Base-by-base conservation (phyloP, 2,113 vertebrate genomes). In the Colistium nudipinnis region DNA sequence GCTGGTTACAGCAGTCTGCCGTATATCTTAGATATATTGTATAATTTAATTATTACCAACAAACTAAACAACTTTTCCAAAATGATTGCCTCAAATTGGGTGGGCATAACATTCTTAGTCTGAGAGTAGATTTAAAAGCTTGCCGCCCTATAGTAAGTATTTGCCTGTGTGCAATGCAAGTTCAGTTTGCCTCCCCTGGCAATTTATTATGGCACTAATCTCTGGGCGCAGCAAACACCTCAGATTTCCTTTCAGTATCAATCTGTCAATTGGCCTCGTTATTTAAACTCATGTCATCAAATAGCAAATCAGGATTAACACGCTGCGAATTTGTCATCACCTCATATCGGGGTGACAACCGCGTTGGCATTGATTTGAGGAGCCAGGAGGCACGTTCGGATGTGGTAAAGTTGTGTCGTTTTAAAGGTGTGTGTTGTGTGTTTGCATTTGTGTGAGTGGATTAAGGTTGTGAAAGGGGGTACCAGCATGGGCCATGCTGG, bases 261-360 rank as follows among this genome's bases (percentile, higher is more conserved):
- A 41, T 66, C 49, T 65, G 70, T 80, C 75, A 85, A 54, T 69
- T 76, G 35, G 8, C 11, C 49, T 81, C 59, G 56, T 88, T 83
- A 80, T 88, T 87, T 48, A 80, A 76, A 88, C 69, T n/a, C 4
- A 71, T 86, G 59, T 75, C 41, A 56, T 76, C 72, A 69, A 72
- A 74, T 74, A 84, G 70, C 59, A 77, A 76, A 88, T 85, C 30
- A 69, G 80, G 62, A 90, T 85, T 80, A 87, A 78, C 43, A 71
- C 31, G 41, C 56, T 48, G 57, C 41, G 67, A 60, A 85, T 83
- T 62, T 72, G 49, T 80, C 74, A 78, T 76, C 54, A 27, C 62
- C 70, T 75, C 39, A 62, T 45, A 61, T 71, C 68, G 76, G 71
- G 27, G 47, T 35, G 51, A 55, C 55, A 44, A 68, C 31, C 25